Evolutionary conservation across 1,140 invertebrate genomes (phyloP), one percentile per base, ranked within the genome.

Genomic region (Zaprionus capensis): DNA sequence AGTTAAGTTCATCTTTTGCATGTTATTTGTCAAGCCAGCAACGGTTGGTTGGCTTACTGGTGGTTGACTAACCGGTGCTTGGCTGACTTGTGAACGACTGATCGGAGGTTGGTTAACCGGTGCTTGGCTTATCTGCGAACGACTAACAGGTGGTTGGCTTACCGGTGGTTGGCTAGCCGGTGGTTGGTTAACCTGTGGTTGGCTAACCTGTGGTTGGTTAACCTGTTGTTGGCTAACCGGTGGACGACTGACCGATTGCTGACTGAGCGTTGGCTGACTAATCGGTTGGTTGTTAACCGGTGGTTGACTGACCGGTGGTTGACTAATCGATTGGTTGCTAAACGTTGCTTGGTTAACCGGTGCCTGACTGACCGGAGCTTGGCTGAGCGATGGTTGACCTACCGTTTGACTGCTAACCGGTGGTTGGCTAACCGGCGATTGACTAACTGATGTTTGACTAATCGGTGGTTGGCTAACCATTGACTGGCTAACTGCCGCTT

Each of bases 1-100:
- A 62, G 71, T 81, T 14, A 83, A 26, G 56, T 76, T 86, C 71
- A 92, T 71, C 53, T 79, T 90, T 24, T 92, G 84, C 75, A 92
- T 62, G 28, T 59, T 92, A 26, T 41, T 78, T 3, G 78, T 56
- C 71, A 92, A 75, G 20, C 51, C 82, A 15, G 14, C 22, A 53
- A 78, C 15, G 53, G 49, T 76, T 51, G 46, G 9, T 49, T 76
- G 62, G 17, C 51, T 36, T 12, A 15, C 38, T 5, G 51, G n/a
- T 59, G 22, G 31, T 20, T 66, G 78, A 12, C 38, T 28, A 3
- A 55, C 20, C 15, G 51, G 59, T 5, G n/a, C 26, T 55, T 49
- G 20, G 7, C 20, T 49, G 5, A 9, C 11, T 2, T 17, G 2
- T 22, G 15, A 9, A 4, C 20, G 7, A 17, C 46, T 49, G 2